Base-by-base conservation (phyloP, 1,140 invertebrate species). In the Drosophila lowei region DNA sequence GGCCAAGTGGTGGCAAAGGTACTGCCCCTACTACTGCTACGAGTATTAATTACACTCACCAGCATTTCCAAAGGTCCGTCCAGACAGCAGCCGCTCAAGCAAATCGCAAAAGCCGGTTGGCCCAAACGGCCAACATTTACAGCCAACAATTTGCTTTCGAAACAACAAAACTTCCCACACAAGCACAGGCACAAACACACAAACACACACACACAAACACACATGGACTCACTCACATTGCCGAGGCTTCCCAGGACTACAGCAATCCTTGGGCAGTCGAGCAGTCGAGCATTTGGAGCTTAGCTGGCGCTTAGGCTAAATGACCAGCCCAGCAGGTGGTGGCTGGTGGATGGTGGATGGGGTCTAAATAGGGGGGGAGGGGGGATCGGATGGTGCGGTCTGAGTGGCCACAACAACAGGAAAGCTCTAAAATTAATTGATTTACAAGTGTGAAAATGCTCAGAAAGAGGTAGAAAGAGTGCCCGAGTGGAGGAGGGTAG, bases 381-480 rank as follows among this genome's bases (percentile, higher is more conserved):
- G 9, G 34, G 11, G 11, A 0, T 38, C 3, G 2, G 7, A n/a
- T n/a, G n/a, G 25, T 9, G 7, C 7, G 28, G 9, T 38, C 4
- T 38, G 34, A 38, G 34, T 38, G 11, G 11, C 21, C 44, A 38
- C 48, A 59, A 58, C 67, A 66, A 60, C 53, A 78, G 48, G 59
- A 38, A 65, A 64, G 73, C 73, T 81, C 77, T 77, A 81, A 86
- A 85, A 77, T 86, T 85, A 85, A 85, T 85, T 85, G 81, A 85
- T 85, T 85, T 85, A 85, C 81, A 86, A 81, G 81, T 86, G 77
- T 85, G 81, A 80, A 80, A 79, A 86, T 85, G 67, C 57, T 60
- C 54, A 43, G 48, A 70, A 44, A 66, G 63, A 46, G 54, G 30
- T 13, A 13, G 8, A n/a, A 9, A 6, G 13, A 34, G 23, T 15